These are phyloP conservation scores for Philopedon plagiatum DNA, from an alignment of 2,888 invertebrate species.

Conservation along the genomic window DNA sequence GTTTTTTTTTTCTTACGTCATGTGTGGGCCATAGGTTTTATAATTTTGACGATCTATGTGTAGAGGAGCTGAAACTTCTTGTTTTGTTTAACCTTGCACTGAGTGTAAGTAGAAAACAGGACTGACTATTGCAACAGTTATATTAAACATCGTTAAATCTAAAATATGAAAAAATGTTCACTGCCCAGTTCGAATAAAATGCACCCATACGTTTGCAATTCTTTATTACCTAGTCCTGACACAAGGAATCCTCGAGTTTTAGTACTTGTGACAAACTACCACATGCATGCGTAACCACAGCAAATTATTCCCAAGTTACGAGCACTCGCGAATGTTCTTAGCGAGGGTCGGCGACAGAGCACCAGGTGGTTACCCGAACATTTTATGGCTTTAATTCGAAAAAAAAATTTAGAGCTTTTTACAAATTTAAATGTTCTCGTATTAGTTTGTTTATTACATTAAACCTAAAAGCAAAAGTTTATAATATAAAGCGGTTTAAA, in stretches of 20 bases:
- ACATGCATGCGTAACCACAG: slow-evolving; percentile 19
- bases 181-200: neutral
- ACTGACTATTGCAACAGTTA: no score
- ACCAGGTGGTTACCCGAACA: neutral
- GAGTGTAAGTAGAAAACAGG: no score
- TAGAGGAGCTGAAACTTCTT: no score
- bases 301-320: slow-evolving; percentile 30
- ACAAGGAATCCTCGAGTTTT: slow-evolving; percentile 7
- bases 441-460: no score
- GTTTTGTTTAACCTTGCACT: no score
- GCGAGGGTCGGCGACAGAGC: slow-evolving; percentile 10
- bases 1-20: no score
- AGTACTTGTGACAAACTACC: slow-evolving; percentile 35
- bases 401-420: neutral
- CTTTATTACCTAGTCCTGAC: slow-evolving; percentile 12
- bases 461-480: no score
- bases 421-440: no score
- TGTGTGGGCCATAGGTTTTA: no score
- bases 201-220: neutral
- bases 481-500: no score
- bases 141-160: neutral
- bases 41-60: no score
- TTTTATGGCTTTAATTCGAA: neutral
- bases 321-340: neutral
- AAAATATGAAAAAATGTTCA: neutral